Base-by-base conservation (phyloP, 1,140 invertebrate species). In the Listronotus oregonensis region DNA sequence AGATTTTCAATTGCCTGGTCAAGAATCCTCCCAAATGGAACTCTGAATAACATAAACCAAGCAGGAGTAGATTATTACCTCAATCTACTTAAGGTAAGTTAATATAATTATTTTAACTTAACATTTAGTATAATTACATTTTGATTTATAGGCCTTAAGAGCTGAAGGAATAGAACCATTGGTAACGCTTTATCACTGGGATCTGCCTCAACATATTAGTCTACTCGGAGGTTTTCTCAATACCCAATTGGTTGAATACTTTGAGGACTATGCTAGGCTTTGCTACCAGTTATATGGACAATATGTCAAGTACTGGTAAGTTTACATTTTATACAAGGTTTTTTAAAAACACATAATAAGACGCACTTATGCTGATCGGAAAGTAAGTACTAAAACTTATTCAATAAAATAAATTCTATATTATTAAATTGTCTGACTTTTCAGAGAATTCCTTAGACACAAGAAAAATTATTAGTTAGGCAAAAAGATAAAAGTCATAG, bases 1-100 rank as follows among this genome's bases (percentile, higher is more conserved):
- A 79, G 86, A 7, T 86, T 88, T 73, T 88, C 87, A 0, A 71
- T 88, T 47, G 83, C 86, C 17, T 88, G 87, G 87, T 68, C 86
- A 0, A 71, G 85, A 62, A 80, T 86, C 31, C 68, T 85, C 1
- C 84, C 85, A 17, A 78, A 69, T 44, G 86, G 86, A 31, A 79
- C 78, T 17, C 42, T 78, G 0, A 79, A 83, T 58, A 37, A 80
- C 9, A 71, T 87, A 14, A 87, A 83, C 68, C 70, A 80, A 64
- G 73, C 71, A 9, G 83, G 82, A 71, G 75, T 69, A 73, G 60
- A 80, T 9, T 86, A 86, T 71, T 89, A 89, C 64, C 82, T 83
- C 40, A 74, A 78, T 15, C 56, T 85, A 3, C 80, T 85, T n/a
- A 65, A 84, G 58, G 77, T 74, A 61, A 88, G 34, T 2, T 7